Evolutionary conservation across 1,140 invertebrate species (phyloP), one percentile per base, ranked within the genome.

Genomic region (Nasonia vitripennis): DNA sequence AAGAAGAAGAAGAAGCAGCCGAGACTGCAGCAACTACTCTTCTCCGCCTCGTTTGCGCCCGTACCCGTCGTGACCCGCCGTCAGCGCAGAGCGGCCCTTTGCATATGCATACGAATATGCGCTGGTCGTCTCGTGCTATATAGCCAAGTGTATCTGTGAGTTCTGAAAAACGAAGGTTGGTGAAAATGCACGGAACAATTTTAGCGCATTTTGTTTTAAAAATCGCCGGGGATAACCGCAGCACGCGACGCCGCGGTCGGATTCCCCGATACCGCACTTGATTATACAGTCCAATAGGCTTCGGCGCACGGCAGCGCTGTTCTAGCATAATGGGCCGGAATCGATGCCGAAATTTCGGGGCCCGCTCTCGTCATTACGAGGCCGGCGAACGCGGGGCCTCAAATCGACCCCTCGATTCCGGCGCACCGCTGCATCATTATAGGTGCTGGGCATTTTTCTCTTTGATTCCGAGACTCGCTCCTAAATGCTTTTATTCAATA

Each of bases 361-460:
- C 10, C 45, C 81, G n/a, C 48, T 62, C 74, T 62, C 74, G 31
- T 62, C 62, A 83, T 83, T 83, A 75, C 12, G 23, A 74, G 48
- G 27, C 23, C 45, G 70, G 9, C 45, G 14, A 62, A n/a, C 51
- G 12, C 51, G 51, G 2, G 51, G 12, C 20, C 55, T 62, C 20
- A 62, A 62, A 62, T 62, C 55, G 55, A 27, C 34, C 14, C 68
- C 41, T 71, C 6, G 41, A 71, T 82, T 55, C 31, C 37, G 2
- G 51, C 17, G 51, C 17, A 27, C 82, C 82, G 82, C 82, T 51
- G 17, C 74, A 23, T 70, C 71, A 83, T 83, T 83, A 83, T 27
- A 27, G 27, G 27, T 27, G 45, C 1, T 17, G 55, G 9, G 1
- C 73, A 31, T 12, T 75, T 67, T 62, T 41, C 62, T 48, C 17